Percentiles rank a stretch among this genome's conserved stretches.
These are phyloP conservation scores for Pseudomugil gertrudae DNA, from an alignment of 2,797 vertebrate genomes.

Conservation along the genomic window DNA sequence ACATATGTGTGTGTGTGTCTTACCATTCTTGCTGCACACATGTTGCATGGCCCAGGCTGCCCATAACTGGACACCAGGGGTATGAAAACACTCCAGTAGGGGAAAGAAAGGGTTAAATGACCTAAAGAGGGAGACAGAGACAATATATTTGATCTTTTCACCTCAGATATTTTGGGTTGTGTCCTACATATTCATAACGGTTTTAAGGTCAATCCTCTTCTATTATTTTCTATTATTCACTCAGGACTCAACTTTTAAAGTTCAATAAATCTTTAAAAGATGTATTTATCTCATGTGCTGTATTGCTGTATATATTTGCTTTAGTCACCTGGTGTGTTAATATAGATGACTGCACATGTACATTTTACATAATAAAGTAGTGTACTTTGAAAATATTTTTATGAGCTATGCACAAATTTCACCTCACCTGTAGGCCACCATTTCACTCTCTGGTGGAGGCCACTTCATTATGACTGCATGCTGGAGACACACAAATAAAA, in stretches of 20 bases:
- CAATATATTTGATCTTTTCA: not conserved
- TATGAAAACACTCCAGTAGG: constrained; percentile 93
- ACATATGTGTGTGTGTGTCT: constrained; percentile 34
- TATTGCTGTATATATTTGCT: not conserved
- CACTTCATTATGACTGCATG: constrained; percentile 96
- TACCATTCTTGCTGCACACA: constrained; percentile 99
- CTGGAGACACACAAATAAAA: constrained; percentile 74
- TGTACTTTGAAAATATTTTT: not conserved
- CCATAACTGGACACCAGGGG: constrained; percentile 97
- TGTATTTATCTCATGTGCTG: too few relatives aligned
- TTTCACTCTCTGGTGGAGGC: constrained; percentile 97
- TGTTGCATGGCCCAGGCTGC: constrained; percentile 99
- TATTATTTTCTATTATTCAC: too few relatives aligned
- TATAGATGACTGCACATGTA: not conserved
- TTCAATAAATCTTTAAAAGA: not conserved
- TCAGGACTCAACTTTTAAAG: not conserved
- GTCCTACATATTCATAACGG: not conserved
- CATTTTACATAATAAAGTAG: not conserved
- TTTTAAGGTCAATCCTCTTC: too few relatives aligned
- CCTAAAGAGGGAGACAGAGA: constrained; percentile 69
- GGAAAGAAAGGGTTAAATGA: constrained; percentile 99
- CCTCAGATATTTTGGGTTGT: not conserved
- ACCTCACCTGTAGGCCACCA: constrained; percentile 98
- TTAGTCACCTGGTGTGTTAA: not conserved
- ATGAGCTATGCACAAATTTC: not conserved